Evolutionary conservation across 2,797 vertebrate species (phyloP).

Genomic region (Trachurus trachurus): DNA sequence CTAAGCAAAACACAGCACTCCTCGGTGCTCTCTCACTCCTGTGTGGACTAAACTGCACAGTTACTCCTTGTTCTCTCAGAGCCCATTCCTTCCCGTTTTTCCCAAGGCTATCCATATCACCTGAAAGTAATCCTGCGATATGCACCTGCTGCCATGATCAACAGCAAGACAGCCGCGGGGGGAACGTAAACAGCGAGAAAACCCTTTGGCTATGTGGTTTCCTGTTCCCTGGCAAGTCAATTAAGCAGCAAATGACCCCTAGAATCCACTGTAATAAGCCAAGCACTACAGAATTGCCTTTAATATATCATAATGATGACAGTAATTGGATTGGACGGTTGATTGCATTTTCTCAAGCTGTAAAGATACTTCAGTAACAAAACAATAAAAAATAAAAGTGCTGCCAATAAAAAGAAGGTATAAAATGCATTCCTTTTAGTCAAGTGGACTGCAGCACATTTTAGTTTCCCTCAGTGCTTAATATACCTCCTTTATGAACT

Average conservation of each 20-base stretch:
- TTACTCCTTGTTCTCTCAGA: conserved; percentile 59
- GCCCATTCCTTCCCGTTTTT: conserved; percentile 52
- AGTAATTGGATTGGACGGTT: conserved; percentile 83
- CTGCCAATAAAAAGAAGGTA: conserved; percentile 46
- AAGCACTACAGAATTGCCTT: conserved; percentile 76
- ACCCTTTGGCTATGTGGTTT: conserved; percentile 71
- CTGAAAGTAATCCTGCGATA: conserved; percentile 69
- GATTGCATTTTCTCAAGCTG: conserved; percentile 74
- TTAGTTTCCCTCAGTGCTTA: background rate
- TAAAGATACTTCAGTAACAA: conserved; percentile 61
- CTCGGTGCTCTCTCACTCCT: conserved; percentile 40
- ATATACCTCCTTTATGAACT: conserved; percentile 2
- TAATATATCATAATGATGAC: conserved; percentile 86
- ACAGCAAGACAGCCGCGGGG: conserved; percentile 60
- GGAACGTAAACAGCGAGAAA: conserved; percentile 76
- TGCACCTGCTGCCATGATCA: conserved; percentile 77
- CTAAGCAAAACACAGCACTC: conserved; percentile 36
- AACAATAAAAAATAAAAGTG: conserved; percentile 65
- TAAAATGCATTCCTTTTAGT: conserved; percentile 50
- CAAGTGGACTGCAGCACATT: background rate
- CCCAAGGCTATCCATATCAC: conserved; percentile 68
- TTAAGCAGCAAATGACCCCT: conserved; percentile 88
- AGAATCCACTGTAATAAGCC: conserved; percentile 81
- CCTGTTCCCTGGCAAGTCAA: conserved; percentile 81
- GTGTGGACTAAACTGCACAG: conserved; percentile 47